These are phyloP conservation scores for Suncus etruscus DNA, from an alignment of 2,113 vertebrate genomes.

Conservation along the genomic window DNA sequence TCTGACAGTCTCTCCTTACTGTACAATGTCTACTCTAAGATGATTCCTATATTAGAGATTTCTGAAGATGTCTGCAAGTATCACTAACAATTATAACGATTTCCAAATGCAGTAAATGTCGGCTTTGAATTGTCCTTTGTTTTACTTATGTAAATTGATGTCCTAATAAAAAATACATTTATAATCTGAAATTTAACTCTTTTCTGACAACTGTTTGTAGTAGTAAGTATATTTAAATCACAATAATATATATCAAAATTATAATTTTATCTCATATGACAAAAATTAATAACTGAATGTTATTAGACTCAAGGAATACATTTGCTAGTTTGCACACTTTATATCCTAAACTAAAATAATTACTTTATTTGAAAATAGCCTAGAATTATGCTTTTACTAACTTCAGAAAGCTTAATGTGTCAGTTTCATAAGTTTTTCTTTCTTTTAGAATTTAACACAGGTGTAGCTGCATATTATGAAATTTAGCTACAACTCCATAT, in stretches of 20 bases:
- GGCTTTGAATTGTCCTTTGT: background rate
- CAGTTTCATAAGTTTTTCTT: background rate
- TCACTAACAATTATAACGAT: background rate
- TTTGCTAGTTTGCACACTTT: conserved; percentile 3
- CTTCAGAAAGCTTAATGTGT: background rate
- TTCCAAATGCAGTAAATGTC: background rate
- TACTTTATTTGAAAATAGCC: background rate
- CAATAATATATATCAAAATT: background rate
- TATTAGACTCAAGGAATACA: background rate
- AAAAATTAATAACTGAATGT: background rate
- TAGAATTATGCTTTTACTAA: background rate
- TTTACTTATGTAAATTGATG: conserved; percentile 14
- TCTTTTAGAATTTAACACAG: background rate
- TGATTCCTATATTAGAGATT: no score
- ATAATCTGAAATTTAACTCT: background rate
- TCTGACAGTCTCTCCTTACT: conserved; percentile 11
- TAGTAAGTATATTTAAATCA: conserved; percentile 5
- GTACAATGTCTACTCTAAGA: background rate
- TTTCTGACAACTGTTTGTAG: conserved; percentile 14
- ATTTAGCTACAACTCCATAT: background rate
- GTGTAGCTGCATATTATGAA: background rate
- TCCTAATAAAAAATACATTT: conserved; percentile 23
- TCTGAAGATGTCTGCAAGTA: no score
- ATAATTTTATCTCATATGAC: background rate
- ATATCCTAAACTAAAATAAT: conserved; percentile 44